Base-by-base conservation (phyloP, 2,113 vertebrate species). In the Chaetorhynchus papuensis region DNA sequence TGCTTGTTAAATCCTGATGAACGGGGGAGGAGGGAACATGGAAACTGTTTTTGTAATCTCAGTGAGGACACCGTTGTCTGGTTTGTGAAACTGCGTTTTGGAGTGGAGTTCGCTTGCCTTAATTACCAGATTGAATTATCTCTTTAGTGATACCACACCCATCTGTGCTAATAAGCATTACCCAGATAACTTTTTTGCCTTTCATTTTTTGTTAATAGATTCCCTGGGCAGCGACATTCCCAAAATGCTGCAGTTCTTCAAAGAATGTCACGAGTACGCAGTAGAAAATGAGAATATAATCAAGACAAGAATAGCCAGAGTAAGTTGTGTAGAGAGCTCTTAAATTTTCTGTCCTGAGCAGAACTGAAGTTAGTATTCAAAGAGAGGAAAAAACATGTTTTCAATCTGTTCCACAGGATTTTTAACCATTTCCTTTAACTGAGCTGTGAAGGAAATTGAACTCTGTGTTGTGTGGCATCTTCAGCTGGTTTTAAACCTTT, bases 221-320 rank as follows among this genome's bases (percentile, higher is more conserved):
- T 98, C 99, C 1, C 93, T 99, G 42, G 97, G 98, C 42, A 79
- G 70, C 37, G 97, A 99, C 94, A 98, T 99, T 89, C 91, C 98
- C 47, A 96, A 98, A 96, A 99, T 99, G 98, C 47, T 99, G 96
- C 74, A 97, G 9, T 78, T 98, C 75, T 99, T 98, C 95, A 98
- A 97, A 97, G 97, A 65, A 8, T 98, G 99, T 42, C 98, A 98
- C 8, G 98, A 99, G 93, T 99, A 99, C 87, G 1, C 41, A 4
- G 99, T 99, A 68, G 91, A 99, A 94, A 98, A 99, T 1, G 98
- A 98, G 35, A 89, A 65, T 71, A 82, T 96, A 11, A 89, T 99
- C 33, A 15, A 96, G 79, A 99, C 98, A 14, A 97, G 97, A 95
- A 97, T 98, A 93, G 98, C 98, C 90, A 98, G 93, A 87, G 98